Conservation (phyloP, 2,888 invertebrate genomes). For the Drosophila putrida region DNA sequence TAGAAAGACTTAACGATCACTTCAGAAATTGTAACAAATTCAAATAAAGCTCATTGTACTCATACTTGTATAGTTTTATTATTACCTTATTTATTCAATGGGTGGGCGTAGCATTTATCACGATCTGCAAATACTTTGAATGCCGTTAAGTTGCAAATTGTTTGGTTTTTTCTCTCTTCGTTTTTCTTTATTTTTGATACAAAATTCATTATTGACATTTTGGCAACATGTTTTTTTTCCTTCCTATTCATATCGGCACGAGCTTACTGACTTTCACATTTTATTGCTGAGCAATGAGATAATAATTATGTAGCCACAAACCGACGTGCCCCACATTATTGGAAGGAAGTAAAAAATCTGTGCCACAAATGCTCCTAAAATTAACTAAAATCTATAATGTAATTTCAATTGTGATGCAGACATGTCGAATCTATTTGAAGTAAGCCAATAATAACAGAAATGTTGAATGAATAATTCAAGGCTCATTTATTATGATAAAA, state of each 20-base stretch:
- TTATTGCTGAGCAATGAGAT: slow-evolving; percentile 47
- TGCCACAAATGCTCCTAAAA: slow-evolving; percentile 2
- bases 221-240: slow-evolving; percentile 14
- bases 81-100: slow-evolving; percentile 53
- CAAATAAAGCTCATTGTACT: slow-evolving; percentile 16
- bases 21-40: slow-evolving; percentile 58
- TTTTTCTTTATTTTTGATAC: slow-evolving; percentile 10
- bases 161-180: slow-evolving; percentile 17
- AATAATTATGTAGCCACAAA: slow-evolving; percentile 38
- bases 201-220: slow-evolving; percentile 48
- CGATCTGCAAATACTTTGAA: slow-evolving; percentile 69
- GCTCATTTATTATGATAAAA: slow-evolving; percentile 13
- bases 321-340: slow-evolving; percentile 10
- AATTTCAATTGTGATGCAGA: slow-evolving; percentile 14
- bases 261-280: slow-evolving; percentile 70
- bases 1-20: slow-evolving; percentile 44
- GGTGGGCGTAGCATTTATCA: slow-evolving; percentile 75
- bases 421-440: slow-evolving; percentile 48
- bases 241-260: slow-evolving; percentile 42
- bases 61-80: slow-evolving; percentile 33
- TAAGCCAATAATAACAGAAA: slow-evolving; percentile 21
- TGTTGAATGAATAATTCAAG: slow-evolving; percentile 35
- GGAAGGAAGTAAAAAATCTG: slow-evolving; percentile 16
- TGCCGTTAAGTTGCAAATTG: slow-evolving; percentile 59
- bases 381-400: background rate